phyloP scores from a whole-genome alignment of 2,888 invertebrate genomes.

The Trisateles emortualis region DNA sequence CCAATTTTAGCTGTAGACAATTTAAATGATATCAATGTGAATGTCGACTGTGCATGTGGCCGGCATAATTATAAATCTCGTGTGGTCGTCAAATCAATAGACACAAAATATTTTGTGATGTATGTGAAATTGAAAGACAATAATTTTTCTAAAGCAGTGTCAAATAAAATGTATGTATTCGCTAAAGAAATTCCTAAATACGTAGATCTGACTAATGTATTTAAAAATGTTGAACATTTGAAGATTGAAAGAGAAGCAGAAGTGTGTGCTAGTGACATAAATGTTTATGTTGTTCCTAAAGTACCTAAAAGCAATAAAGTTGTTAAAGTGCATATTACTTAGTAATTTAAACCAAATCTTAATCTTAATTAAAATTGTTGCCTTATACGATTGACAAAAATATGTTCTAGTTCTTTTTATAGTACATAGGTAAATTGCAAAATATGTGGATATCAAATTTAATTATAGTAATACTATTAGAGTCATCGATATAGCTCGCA shows the following conservation, averaged over 20 bases:
- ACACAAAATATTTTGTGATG: not conserved
- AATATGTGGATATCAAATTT: too few species aligned
- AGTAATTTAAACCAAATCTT: not conserved
- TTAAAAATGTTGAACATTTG: not conserved
- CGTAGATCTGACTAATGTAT: not conserved
- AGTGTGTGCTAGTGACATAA: constrained; percentile 15
- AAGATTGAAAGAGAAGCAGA: not conserved
- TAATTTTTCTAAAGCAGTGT: not conserved
- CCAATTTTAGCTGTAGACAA: not conserved
- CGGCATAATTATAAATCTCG: not conserved
- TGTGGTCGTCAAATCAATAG: not conserved
- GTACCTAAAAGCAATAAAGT: not conserved
- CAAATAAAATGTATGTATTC: not conserved
- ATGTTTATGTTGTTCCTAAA: not conserved
- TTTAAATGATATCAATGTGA: not conserved
- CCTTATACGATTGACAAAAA: too few species aligned
- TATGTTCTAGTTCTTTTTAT: too few species aligned
- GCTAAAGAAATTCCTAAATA: not conserved
- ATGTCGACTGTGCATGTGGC: not conserved
- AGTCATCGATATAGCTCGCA: too few species aligned
- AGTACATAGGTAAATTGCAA: too few species aligned
- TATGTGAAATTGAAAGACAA: not conserved
- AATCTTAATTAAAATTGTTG: not conserved
- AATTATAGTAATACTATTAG: too few species aligned
- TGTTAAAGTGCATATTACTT: not conserved